Evolutionary conservation across 2,113 vertebrate species (phyloP), one percentile per base, ranked within the genome.

Genomic region (Brachyhypopomus occidentalis): DNA sequence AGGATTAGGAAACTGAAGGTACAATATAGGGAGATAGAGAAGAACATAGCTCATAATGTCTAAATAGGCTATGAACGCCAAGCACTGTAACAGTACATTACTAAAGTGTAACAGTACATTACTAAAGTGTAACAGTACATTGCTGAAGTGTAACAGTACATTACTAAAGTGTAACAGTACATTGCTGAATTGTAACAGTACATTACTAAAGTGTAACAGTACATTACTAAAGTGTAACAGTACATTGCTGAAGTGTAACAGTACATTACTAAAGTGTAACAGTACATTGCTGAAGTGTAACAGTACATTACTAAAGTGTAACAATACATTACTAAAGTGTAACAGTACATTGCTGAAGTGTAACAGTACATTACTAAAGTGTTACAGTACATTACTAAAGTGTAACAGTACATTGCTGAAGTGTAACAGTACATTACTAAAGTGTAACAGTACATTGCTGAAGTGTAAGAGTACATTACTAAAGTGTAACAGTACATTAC

Each of bases 21-120:
- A 20, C 16, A 22, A 60, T 22, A 60, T 7, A 60, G 7, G 58
- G 8, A 22, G 2, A 60, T 22, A 60, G 20, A 62, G 17, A 63
- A 74, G 41, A 30, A 25, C 60, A 63, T 22, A 25, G 6, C 3
- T 9, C 23, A 11, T 64, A 14, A 36, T 20, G n/a, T 70, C 70
- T 38, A 41, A 23, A 52, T 64, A 1, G 41, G 56, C 3, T 30
- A 48, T 71, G 60, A 62, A 71, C 9, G 7, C 20, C 45, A 58
- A 41, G 27, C 30, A 25, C 25, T 19, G 58, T 72, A 48, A 48
- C 41, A 48, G 41, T 9, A 48, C 41, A 48, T 48, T 9, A 48
- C 41, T 48, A 64, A 77, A 77, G 62, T 77, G 60, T 25, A 66
- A 66, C 25, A 45, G 41, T 55, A 77, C 30, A 62, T 77, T 66